phyloP scores from a whole-genome alignment of 2,888 invertebrate species.

The Tridacna gigas region DNA sequence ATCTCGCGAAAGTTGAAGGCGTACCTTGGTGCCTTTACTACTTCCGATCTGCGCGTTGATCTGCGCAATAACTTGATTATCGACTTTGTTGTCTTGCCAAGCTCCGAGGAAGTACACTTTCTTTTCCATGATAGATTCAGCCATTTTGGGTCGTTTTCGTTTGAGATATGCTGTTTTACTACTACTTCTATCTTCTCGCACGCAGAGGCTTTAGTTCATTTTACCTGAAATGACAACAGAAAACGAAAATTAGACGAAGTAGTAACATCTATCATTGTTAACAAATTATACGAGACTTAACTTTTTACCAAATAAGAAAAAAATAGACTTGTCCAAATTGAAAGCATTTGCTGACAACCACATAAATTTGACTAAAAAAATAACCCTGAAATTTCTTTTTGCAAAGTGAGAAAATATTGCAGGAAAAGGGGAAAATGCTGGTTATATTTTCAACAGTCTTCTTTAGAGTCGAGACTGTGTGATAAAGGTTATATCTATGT shows the following conservation, averaged over 20 bases:
- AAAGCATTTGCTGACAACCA: no score
- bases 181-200: neutral
- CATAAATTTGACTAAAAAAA: no score
- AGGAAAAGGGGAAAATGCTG: no score
- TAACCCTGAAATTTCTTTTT: no score
- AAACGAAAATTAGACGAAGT: neutral
- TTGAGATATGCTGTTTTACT: neutral
- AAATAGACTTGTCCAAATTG: no score
- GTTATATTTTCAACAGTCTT: no score
- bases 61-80: constrained; percentile 63
- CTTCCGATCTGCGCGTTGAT: constrained; percentile 61
- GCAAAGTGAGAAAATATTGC: no score
- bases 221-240: constrained; percentile 24
- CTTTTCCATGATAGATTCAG: constrained; percentile 54
- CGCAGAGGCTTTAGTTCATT: neutral
- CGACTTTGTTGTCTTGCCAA: constrained; percentile 71
- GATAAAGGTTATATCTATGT: no score
- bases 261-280: no score
- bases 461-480: no score
- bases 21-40: constrained; percentile 72
- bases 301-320: no score
- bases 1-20: constrained; percentile 63
- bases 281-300: no score
- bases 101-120: constrained; percentile 70
- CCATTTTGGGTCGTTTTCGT: constrained; percentile 29